Evolutionary conservation across 1,140 invertebrate species (phyloP), one percentile per base, ranked within the genome.

Genomic region (Pseudomyrmex gracilis): DNA sequence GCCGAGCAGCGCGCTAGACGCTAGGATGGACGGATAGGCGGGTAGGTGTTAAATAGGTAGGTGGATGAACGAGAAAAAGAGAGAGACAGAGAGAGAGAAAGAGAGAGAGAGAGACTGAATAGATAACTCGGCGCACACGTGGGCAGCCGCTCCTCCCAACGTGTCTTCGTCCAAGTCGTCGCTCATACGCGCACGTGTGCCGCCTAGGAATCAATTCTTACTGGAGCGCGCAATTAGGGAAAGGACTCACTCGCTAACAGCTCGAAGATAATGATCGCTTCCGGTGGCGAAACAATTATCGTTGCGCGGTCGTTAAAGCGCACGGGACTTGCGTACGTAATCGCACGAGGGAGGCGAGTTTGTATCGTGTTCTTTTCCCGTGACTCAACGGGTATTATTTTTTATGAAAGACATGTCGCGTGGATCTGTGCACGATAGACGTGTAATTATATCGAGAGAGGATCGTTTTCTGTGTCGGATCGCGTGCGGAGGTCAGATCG

Each of bases 21-120:
- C 67, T 61, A 82, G 57, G 58, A 87, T 68, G 53, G 49, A 85
- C 24, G 53, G 43, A 73, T 61, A 71, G 63, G 53, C 77, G 73
- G 87, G 87, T 87, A 82, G 87, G 87, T 87, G 73, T 77, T 80
- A 66, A 66, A 51, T 73, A 73, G 66, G 83, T 80, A 90, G 88
- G 80, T 66, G 82, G 78, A 89, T 45, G 66, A 64, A 84, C 61
- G 73, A 34, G 73, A 34, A 7, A 34, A 5, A 34, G 24, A 24
- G 34, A 34, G 34, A 34, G 34, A 34, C 4, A 34, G 34, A 34
- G 34, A 34, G 34, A 34, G n/a, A 34, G 34, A 34, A 3, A 24
- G 34, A 34, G 34, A 34, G 34, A 34, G 34, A 34, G 34, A 34
- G 34, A 34, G 34, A 34, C 34, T 73, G 73, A 49, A 84, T 87